phyloP scores from a whole-genome alignment of 1,140 invertebrate genomes.

The Leptonema lineaticorne region DNA sequence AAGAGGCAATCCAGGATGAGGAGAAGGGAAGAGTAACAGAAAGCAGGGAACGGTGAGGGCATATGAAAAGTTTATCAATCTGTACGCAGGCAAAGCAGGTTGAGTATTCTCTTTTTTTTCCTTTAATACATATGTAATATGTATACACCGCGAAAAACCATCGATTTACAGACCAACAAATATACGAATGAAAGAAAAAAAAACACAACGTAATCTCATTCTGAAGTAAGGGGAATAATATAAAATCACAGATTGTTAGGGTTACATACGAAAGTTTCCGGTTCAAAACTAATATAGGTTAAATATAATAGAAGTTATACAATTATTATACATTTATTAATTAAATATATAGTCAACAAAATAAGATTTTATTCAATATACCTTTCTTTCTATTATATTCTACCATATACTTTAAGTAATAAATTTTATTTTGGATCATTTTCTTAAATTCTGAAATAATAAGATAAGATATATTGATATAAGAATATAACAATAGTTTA shows the following conservation, averaged over 20 bases:
- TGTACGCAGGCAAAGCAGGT: constrained; percentile 7
- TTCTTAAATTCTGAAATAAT: no score
- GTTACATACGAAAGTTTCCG: neutral
- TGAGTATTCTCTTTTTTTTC: no score
- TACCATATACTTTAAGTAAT: no score
- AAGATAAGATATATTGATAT: no score
- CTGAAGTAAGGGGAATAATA: constrained; percentile 18
- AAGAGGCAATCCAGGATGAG: neutral
- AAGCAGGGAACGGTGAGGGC: neutral
- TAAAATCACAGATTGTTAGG: neutral
- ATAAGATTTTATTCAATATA: no score
- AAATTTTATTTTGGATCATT: no score
- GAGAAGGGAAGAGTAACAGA: neutral
- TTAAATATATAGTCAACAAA: no score
- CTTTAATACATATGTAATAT: no score
- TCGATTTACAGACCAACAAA: constrained; percentile 35
- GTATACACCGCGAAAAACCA: constrained; percentile 13
- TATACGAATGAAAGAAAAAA: no score
- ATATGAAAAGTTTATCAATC: constrained; percentile 39
- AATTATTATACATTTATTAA: no score
- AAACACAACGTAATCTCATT: constrained; percentile 37
- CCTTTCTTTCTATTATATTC: no score
- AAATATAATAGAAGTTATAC: neutral
- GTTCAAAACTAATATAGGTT: neutral
- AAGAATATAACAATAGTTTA: no score